Conservation (phyloP, 2,113 vertebrate species). For the Lagopus leucura region DNA sequence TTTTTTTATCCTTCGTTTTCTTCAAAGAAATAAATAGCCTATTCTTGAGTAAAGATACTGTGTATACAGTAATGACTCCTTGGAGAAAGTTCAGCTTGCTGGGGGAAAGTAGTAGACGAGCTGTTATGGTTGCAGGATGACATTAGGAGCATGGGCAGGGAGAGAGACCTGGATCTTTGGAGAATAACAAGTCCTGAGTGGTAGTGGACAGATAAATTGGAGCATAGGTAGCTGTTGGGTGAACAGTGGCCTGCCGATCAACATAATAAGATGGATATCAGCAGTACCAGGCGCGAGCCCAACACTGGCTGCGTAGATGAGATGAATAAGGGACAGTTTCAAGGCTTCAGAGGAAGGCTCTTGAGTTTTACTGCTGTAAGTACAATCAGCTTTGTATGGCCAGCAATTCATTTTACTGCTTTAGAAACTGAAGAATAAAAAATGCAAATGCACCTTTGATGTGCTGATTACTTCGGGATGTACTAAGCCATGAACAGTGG, state of each 20-base stretch:
- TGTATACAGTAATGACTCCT: background rate
- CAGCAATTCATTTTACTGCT: constrained; percentile 16
- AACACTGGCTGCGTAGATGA: background rate
- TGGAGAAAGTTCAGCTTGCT: background rate
- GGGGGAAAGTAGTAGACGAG: background rate
- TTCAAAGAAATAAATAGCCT: background rate
- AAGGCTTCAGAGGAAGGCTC: background rate
- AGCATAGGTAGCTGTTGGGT: background rate
- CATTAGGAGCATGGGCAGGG: background rate
- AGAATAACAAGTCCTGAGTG: background rate
- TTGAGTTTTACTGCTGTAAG: background rate
- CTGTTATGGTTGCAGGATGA: background rate
- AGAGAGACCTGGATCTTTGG: background rate
- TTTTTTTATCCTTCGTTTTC: background rate
- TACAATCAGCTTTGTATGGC: background rate
- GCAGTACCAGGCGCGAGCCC: background rate
- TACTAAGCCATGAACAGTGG: constrained; percentile 23
- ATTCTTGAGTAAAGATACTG: background rate
- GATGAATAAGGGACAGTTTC: background rate
- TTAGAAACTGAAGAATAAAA: constrained; percentile 38
- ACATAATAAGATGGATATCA: background rate
- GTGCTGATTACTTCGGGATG: constrained; percentile 20
- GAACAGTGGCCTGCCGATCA: background rate
- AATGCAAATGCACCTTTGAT: constrained; percentile 39
- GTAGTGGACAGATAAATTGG: background rate